Evolutionary conservation across 2,113 vertebrate genomes (phyloP).

Genomic region (Catharus fuscescens): DNA sequence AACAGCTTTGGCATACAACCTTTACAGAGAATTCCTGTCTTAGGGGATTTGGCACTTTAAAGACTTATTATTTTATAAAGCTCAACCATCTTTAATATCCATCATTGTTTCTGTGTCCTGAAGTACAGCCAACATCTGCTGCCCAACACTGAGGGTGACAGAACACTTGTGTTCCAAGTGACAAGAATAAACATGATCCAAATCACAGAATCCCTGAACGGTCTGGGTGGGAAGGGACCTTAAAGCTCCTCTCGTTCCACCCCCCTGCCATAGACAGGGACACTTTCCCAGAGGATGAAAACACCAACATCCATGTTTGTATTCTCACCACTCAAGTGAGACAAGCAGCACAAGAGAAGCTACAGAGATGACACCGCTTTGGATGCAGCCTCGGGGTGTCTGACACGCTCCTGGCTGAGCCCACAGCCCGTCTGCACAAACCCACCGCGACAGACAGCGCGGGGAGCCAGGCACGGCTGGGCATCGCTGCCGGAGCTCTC

Average conservation of each 20-base stretch:
- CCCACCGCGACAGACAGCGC: neutral
- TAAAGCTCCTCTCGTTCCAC: neutral
- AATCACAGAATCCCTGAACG: neutral
- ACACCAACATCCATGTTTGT: rapidly evolving
- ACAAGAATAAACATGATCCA: neutral
- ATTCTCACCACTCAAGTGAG: neutral
- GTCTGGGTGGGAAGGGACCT: neutral
- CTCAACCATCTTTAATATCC: neutral
- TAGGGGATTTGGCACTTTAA: neutral
- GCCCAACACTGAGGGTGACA: neutral
- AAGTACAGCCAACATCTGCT: neutral
- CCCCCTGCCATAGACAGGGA: neutral
- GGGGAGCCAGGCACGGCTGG: neutral
- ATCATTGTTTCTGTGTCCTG: neutral
- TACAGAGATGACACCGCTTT: neutral
- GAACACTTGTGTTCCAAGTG: neutral
- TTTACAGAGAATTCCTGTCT: neutral
- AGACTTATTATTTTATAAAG: neutral
- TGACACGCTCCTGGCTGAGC: neutral
- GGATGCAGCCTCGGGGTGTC: neutral
- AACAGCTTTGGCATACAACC: neutral
- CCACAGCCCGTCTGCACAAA: neutral
- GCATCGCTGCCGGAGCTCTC: neutral
- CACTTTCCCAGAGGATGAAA: neutral
- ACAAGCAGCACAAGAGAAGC: neutral